phyloP scores from a whole-genome alignment of 2,113 vertebrate species.

The Cochlearius cochlearius region DNA sequence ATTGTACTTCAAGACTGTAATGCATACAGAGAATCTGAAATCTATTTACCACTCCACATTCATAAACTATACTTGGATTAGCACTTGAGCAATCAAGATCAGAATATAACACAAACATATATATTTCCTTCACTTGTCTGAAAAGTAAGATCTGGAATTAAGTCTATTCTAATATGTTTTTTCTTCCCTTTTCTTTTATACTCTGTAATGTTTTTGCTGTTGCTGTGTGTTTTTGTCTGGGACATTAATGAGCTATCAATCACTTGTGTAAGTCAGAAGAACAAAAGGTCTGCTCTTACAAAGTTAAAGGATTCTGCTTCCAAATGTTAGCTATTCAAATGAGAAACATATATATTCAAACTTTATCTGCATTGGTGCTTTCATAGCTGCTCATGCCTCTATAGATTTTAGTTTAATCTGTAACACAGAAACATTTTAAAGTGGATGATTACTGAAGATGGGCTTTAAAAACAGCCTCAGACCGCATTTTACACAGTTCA shows the following conservation, averaged over 20 bases:
- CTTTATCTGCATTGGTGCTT: background rate
- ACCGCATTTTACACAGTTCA: conserved; percentile 57
- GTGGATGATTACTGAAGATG: background rate
- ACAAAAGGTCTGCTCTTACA: conserved; percentile 37
- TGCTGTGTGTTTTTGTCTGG: background rate
- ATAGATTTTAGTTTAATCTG: background rate
- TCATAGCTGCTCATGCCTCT: background rate
- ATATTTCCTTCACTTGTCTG: background rate
- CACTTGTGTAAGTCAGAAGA: conserved; percentile 17
- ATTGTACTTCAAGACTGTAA: background rate
- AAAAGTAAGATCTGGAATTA: background rate
- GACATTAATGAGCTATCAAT: conserved; percentile 44
- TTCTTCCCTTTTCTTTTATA: background rate
- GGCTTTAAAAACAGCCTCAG: conserved; percentile 26
- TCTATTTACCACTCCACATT: background rate
- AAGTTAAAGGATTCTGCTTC: conserved; percentile 16
- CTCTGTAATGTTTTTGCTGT: background rate
- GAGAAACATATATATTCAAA: background rate
- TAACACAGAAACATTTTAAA: background rate
- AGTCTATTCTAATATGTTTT: background rate
- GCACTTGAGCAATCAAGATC: background rate
- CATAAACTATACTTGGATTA: background rate
- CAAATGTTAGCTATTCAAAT: background rate
- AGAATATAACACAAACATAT: background rate
- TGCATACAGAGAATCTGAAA: background rate